These are phyloP conservation scores for Clupea harengus DNA, from an alignment of 2,113 vertebrate species.

Conservation along the genomic window DNA sequence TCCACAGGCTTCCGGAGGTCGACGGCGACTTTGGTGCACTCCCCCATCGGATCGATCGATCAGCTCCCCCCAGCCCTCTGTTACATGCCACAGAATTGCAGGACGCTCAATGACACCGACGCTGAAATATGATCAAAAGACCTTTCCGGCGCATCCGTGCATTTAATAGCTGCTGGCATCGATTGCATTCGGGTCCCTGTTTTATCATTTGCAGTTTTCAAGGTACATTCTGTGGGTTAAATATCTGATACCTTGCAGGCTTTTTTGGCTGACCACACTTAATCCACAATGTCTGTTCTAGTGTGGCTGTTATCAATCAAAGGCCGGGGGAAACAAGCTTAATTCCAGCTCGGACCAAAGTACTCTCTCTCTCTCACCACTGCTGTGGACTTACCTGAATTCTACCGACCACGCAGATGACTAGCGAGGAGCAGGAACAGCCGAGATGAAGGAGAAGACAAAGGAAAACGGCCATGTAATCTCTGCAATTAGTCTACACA, in stretches of 20 bases:
- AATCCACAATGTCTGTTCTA: neutral
- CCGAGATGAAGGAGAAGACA: neutral
- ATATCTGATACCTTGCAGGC: neutral
- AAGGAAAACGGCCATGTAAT: neutral
- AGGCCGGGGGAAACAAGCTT: neutral
- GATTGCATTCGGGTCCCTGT: neutral
- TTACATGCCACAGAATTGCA: neutral
- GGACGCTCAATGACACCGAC: neutral
- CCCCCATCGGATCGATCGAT: neutral
- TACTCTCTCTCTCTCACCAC: neutral
- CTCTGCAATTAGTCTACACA: conserved; percentile 1
- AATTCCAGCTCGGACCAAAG: neutral
- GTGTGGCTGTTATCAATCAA: neutral
- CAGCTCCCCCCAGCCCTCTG: neutral
- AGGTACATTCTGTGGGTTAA: neutral
- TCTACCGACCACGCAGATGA: neutral
- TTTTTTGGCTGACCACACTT: neutral
- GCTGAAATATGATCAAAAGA: neutral
- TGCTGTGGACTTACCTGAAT: neutral
- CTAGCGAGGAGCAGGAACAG: neutral
- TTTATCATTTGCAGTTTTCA: neutral
- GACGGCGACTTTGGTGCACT: neutral
- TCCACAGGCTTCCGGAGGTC: neutral
- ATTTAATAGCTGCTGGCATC: neutral
- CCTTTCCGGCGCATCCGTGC: neutral